Base-by-base conservation (phyloP, 2,113 vertebrate genomes). In the Marmota monax region DNA sequence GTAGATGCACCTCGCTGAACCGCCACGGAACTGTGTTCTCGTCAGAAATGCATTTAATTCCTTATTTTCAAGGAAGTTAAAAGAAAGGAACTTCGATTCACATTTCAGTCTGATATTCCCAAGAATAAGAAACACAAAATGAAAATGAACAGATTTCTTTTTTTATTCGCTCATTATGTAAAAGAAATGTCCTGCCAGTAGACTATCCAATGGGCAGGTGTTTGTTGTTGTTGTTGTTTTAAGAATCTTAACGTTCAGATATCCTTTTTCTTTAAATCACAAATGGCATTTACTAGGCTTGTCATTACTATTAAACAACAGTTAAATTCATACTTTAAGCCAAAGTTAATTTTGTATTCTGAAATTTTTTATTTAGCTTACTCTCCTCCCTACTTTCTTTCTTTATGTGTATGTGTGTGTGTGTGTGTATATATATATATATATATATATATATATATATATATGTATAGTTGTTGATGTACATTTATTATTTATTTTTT, bases 1-100 rank as follows among this genome's bases (percentile, higher is more conserved):
- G 45, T 67, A 13, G 16, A 5, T 2, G 4, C 23, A 20, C 45
- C 61, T 74, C 67, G 25, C 61, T 13, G 17, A 12, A 12, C 10
- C 83, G 93, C n/a, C 6, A 16, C 3, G 48, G 11, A 51, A 27
- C 32, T 27, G 12, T 20, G 13, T 83, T 23, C 32, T 25, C 10
- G 72, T 77, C 70, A 10, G 22, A 95, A 65, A 25, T 34, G 20
- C 32, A 7, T 70, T 73, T 56, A 51, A 88, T 85, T 84, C 37
- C 83, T 69, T 74, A 14, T 70, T 94, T 97, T 92, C 72, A 34
- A 65, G 69, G 70, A 72, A 45, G 13, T 74, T 92, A 22, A 45
- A 87, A 87, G 91, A 51, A 94, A 76, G 51, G 56, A 45, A 25
- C 17, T 73, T 39, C 10, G 56, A 22, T 65, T 39, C 34, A 3